These are phyloP conservation scores for Yponomeuta evonymella DNA, from an alignment of 2,888 invertebrate species.

Conservation along the genomic window DNA sequence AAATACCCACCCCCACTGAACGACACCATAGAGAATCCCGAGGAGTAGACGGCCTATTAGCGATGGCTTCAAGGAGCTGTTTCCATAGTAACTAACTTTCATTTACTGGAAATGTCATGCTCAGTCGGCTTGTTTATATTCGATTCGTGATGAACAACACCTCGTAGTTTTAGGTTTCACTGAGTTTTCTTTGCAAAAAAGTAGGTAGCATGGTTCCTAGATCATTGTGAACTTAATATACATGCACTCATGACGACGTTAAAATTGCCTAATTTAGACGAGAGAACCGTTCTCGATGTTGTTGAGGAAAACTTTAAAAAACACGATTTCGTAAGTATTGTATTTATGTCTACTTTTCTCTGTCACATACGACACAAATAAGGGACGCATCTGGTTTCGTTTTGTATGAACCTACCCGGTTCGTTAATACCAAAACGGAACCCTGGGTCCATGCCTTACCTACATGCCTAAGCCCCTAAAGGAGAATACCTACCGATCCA, in stretches of 20 bases:
- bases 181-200: background rate
- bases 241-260: conserved; percentile 4
- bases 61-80: background rate
- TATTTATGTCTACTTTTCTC: background rate
- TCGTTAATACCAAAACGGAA: too few species aligned
- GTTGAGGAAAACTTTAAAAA: conserved; percentile 59
- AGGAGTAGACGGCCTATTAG: too few species aligned
- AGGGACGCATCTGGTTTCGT: background rate
- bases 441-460: too few species aligned
- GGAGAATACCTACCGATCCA: too few species aligned
- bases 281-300: conserved; percentile 48
- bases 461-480: too few species aligned
- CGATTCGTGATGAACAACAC: background rate
- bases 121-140: background rate
- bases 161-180: background rate
- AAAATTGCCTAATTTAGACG: conserved; percentile 52
- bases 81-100: conserved; percentile 1
- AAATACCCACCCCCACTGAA: too few species aligned
- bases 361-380: background rate
- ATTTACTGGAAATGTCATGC: background rate
- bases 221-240: background rate
- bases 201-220: background rate
- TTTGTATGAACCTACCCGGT: background rate
- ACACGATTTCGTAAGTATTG: conserved; percentile 22
- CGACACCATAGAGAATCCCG: too few species aligned